Percentiles rank a stretch among this genome's conserved stretches.
phyloP scores from a whole-genome alignment of 1,140 invertebrate species.

The Brachionus sp. region DNA sequence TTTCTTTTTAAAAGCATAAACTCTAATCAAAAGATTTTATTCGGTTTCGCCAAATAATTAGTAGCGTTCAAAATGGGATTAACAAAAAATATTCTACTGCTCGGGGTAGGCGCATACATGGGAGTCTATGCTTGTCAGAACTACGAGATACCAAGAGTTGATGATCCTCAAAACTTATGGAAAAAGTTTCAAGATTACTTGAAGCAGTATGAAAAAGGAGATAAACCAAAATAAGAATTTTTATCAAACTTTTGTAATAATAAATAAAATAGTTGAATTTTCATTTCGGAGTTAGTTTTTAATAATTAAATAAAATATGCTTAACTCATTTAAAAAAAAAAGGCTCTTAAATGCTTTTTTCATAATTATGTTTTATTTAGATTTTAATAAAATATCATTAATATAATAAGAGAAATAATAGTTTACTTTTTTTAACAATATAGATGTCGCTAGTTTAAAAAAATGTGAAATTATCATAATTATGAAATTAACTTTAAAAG shows the following conservation, averaged over 20 bases:
- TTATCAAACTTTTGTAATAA: background rate
- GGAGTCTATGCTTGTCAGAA: conserved; percentile 38
- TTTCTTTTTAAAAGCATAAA: background rate
- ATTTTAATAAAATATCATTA: background rate
- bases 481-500: background rate
- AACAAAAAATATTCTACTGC: background rate
- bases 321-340: background rate
- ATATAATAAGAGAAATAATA: background rate
- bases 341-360: conserved; percentile 28
- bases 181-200: conserved; percentile 28
- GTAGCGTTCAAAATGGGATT: conserved; percentile 12
- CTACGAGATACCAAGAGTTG: conserved; percentile 34
- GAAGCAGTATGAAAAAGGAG: conserved; percentile 11
- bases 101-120: conserved; percentile 1
- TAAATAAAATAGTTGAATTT: background rate
- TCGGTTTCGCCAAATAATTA: background rate
- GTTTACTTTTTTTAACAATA: background rate
- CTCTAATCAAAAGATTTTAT: background rate
- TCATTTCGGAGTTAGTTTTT: background rate
- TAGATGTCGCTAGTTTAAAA: background rate
- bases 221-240: conserved; percentile 2
- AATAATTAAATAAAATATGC: background rate
- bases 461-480: background rate
- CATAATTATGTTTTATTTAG: background rate
- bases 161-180: conserved; percentile 19